Evolutionary conservation across 2,113 vertebrate genomes (phyloP), one percentile per base, ranked within the genome.

Genomic region (Cryptoleucopteryx plumbea): DNA sequence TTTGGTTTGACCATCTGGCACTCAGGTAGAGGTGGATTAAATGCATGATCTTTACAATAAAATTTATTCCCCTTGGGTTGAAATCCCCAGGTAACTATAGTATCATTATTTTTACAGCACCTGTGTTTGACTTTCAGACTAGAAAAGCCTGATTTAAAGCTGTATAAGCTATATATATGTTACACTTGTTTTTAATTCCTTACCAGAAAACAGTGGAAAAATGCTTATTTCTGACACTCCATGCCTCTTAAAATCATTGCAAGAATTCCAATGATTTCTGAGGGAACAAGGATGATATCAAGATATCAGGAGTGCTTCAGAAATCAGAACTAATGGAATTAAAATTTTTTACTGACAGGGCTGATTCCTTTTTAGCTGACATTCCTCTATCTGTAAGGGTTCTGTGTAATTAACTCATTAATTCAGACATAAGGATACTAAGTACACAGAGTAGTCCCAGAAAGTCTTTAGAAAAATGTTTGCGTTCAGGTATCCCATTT

Each of bases 1-100:
- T 92, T 94, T 93, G 79, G 72, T 87, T 43, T 95, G 77, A 53
- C 95, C 96, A 98, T 97, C 96, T 97, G 96, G 94, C 63, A 89
- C 91, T 77, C 52, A 96, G 95, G 90, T 96, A 97, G 47, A 96
- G n/a, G 79, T 85, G 47, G 32, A 91, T 95, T 94, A 81, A 95
- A 86, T 91, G 7, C 43, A 58, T 93, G 70, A 74, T 93, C 62
- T 93, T 97, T 91, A 82, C 73, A 42, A 84, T 38, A n/a, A 50
- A 88, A 47, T 58, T 80, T 42, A 75, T 56, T 50, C 82, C 85
- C 38, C 18, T 26, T 45, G 32, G 32, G 53, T 63, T 84, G 59
- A 58, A 45, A 83, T 88, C 13, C 50, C n/a, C 34, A 56, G 66
- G 13, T 88, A 86, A 73, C 20, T 59, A 8, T 27, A 86, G 27